Evolutionary conservation across 2,113 vertebrate species (phyloP), one percentile per base, ranked within the genome.

Genomic region (Elephantulus edwardii): DNA sequence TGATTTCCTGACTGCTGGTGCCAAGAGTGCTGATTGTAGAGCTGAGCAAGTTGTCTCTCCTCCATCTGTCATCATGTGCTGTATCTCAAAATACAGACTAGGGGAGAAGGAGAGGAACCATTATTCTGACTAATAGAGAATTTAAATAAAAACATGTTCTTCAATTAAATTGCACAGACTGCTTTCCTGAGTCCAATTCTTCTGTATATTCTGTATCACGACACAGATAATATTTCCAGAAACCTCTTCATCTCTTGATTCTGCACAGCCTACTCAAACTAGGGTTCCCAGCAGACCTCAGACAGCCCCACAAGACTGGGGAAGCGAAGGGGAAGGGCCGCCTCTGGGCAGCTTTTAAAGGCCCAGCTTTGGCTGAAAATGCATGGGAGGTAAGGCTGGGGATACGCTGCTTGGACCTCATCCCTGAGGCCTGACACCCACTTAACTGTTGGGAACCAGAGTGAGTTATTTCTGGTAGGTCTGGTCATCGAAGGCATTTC

Each of bases 131-230:
- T 44, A 77, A 88, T 82, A 85, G 30, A 58, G 54, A 77, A 0
- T n/a, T 80, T n/a, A 74, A 60, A 40, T 72, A 64, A 60, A 74
- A 78, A 85, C 33, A 4, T 77, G 74, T 74, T 24, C 91, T 56
- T 52, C 14, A 4, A 71, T 68, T 22, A 56, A n/a, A n/a, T 54
- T 52, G 19, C 46, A 16, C 26, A 42, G 46, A 48, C 28, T 22
- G 14, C n/a, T 42, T 82, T 46, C 66, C 24, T 66, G 17, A 52
- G 30, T 17, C 56, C 42, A 24, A 80, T 24, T 77, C 56, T 76
- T 77, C 80, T 81, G 42, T 50, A 30, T 16, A 6, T 28, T 82
- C 30, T 24, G 17, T 84, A 0, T 48, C 38, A 44, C 24, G 64
- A 64, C 19, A 83, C 54, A 20, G 54, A 14, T 40, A 13, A 33